Conservation (phyloP, 1,140 invertebrate species). For the Coenobita brevimanus region DNA sequence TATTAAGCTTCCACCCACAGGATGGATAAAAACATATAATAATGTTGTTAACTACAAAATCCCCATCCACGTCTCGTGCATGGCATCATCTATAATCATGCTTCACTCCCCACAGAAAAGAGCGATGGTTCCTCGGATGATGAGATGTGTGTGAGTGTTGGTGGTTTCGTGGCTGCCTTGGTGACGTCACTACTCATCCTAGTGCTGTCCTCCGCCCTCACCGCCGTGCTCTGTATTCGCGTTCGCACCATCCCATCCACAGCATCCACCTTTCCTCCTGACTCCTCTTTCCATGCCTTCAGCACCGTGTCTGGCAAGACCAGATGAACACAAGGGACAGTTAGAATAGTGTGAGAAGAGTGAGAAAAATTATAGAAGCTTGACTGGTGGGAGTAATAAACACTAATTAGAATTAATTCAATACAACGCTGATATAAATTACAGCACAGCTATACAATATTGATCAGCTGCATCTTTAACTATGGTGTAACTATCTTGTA, state of each 20-base stretch:
- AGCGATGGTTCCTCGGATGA: constrained; percentile 55
- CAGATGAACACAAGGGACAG: background rate
- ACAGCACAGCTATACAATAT: no score
- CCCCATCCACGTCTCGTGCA: no score
- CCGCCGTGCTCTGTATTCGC: constrained; percentile 71
- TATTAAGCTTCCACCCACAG: background rate
- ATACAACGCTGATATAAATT: no score
- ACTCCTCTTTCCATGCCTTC: constrained; percentile 69
- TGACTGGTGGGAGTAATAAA: no score
- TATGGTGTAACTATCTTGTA: no score
- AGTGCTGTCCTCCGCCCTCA: constrained; percentile 72
- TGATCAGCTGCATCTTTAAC: no score
- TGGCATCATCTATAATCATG: no score
- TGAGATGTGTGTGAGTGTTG: constrained; percentile 74
- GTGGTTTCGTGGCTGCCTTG: constrained; percentile 73
- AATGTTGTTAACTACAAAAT: no score
- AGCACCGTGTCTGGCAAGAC: constrained; percentile 61
- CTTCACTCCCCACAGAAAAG: background rate
- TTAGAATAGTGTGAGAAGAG: no score
- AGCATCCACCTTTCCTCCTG: constrained; percentile 67
- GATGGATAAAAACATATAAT: no score
- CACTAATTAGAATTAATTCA: no score
- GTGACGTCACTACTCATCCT: constrained; percentile 74
- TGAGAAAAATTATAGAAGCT: no score
- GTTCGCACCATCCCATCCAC: constrained; percentile 66